Evolutionary conservation across 2,113 vertebrate species (phyloP).

Genomic region (Mystacornis crossleyi): DNA sequence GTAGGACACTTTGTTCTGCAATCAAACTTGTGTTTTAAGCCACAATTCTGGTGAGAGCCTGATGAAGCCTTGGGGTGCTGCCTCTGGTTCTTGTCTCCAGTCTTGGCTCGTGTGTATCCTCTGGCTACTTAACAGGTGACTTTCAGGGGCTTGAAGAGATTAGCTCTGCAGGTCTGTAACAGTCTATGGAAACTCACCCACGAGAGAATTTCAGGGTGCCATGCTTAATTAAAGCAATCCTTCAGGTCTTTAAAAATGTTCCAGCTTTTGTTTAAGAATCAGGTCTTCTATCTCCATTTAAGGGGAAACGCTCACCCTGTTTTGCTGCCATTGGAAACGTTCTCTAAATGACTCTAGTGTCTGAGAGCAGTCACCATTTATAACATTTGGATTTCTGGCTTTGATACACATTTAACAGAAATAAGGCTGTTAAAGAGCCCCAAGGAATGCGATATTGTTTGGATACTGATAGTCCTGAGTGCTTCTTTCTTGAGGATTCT

Average conservation of each 20-base stretch:
- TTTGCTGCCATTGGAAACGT: neutral
- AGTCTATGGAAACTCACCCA: neutral
- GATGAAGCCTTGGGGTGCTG: constrained; percentile 2
- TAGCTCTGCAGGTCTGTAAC: constrained; percentile 20
- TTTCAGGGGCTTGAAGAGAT: constrained; percentile 59
- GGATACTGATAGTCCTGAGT: neutral
- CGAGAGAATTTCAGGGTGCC: neutral
- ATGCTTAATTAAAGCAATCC: neutral
- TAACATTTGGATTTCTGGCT: constrained; percentile 1
- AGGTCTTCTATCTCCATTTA: constrained; percentile 34
- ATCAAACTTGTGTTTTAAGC: constrained; percentile 49
- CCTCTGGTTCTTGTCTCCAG: constrained; percentile 42
- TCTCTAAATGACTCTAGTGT: neutral
- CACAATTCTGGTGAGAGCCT: constrained; percentile 31
- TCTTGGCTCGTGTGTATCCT: constrained; percentile 10
- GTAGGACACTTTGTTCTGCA: constrained; percentile 55
- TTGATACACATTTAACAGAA: neutral
- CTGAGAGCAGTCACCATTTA: neutral
- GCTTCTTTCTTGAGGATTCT: neutral
- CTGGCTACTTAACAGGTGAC: constrained; percentile 69
- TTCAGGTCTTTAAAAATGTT: neutral
- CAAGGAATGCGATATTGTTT: neutral
- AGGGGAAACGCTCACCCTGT: constrained; percentile 29
- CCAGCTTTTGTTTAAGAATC: constrained; percentile 41
- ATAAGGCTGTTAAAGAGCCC: neutral